Evolutionary conservation across 2,888 invertebrate species (phyloP), one percentile per base, ranked within the genome.

Genomic region (Teleogryllus oceanicus): DNA sequence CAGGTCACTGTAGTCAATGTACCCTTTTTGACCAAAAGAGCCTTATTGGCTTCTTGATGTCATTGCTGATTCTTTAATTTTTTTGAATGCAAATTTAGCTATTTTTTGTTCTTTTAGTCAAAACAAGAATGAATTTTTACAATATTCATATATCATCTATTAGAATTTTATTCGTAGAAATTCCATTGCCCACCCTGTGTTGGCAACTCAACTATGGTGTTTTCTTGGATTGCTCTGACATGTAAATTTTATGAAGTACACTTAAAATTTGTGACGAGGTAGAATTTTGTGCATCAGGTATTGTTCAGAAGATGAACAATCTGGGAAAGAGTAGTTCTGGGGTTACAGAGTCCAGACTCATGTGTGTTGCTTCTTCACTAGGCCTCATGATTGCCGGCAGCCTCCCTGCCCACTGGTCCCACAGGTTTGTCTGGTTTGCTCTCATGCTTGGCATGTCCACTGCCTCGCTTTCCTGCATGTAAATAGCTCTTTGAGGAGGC

Each of bases 371-470:
- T 62, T 62, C 62, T 62, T 62, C 62, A 62, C 62, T 62, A 62
- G 62, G 62, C 62, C 62, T 62, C 62, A 62, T 62, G 62, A 62
- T 62, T 62, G 62, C 16, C 62, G 62, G 62, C 62, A 62, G 62
- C 62, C 62, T 62, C 62, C 62, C 62, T 62, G 62, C 62, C 62
- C 62, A 18, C 62, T 62, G 62, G 62, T 62, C 62, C 62, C n/a
- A n/a, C 62, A 62, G 62, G 62, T 62, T 62, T 62, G 62, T 62
- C 62, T 62, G 13, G 62, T 62, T 62, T 62, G 62, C 62, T 62
- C 62, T 62, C n/a, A n/a, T 62, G 62, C 62, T 62, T 62, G 62
- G 62, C 62, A 62, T 62, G 62, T 62, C 62, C 13, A n/a, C 62
- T 62, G 62, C 62, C 62, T 62, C n/a, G 62, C n/a, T 62, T n/a